Conservation (phyloP, 2,888 invertebrate species). For the Phymatocera aterrima region DNA sequence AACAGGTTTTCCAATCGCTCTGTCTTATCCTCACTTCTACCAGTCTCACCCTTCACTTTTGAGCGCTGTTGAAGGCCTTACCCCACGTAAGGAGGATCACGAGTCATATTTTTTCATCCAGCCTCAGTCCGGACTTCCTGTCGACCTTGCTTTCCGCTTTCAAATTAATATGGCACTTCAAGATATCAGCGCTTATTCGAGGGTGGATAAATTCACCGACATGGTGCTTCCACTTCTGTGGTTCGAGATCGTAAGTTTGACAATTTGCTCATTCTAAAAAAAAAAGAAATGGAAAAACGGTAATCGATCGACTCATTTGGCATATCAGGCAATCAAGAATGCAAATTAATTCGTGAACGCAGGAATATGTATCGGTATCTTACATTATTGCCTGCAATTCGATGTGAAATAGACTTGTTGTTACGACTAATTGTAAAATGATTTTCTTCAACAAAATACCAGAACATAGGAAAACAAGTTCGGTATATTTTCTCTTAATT, state of each 20-base stretch:
- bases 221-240: constrained; percentile 88
- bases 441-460: constrained; percentile 8
- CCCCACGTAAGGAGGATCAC: constrained; percentile 81
- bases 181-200: constrained; percentile 81
- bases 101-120: constrained; percentile 86
- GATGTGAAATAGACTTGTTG: neutral
- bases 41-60: constrained; percentile 82
- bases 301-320: neutral
- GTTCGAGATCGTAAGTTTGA: constrained; percentile 91
- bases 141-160: constrained; percentile 87
- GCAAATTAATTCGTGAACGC: neutral
- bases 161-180: constrained; percentile 92
- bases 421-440: neutral
- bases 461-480: constrained; percentile 24
- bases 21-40: constrained; percentile 93
- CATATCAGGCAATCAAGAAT: neutral
- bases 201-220: constrained; percentile 82
- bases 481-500: constrained; percentile 24
- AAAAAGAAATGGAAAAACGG: too few species aligned
- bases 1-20: constrained; percentile 87
- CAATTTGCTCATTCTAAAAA: too few species aligned
- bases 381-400: neutral
- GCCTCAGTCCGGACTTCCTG: constrained; percentile 87
- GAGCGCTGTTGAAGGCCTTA: constrained; percentile 81
- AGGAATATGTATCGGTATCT: neutral